These are phyloP conservation scores for Morpho deidamia DNA, from an alignment of 2,888 invertebrate species.

Conservation along the genomic window DNA sequence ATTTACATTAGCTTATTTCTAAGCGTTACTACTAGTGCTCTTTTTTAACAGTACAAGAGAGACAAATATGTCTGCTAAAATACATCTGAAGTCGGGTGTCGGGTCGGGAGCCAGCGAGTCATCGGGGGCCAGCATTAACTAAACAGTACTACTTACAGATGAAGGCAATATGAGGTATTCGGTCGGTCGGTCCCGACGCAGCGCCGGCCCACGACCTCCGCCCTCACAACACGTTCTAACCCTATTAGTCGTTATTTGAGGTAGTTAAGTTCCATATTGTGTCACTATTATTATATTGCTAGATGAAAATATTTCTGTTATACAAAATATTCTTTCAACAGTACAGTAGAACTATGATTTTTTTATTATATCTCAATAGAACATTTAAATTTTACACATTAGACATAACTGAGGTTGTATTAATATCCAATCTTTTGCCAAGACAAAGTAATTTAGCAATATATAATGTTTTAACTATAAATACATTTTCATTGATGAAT, in stretches of 20 bases:
- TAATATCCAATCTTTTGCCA: constrained; percentile 3
- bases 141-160: constrained; percentile 39
- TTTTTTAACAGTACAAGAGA: constrained; percentile 53
- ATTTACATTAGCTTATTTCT: constrained; percentile 66
- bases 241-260: constrained; percentile 69
- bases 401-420: constrained; percentile 7
- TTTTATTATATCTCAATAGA: constrained; percentile 37
- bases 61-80: constrained; percentile 53
- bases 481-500: too few species aligned
- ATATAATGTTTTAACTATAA: too few species aligned
- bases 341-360: constrained; percentile 46
- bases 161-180: constrained; percentile 53
- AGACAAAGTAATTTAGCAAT: neutral
- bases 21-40: constrained; percentile 59
- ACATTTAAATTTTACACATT: constrained; percentile 37
- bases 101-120: constrained; percentile 23
- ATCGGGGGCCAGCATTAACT: constrained; percentile 27
- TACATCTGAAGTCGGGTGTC: constrained; percentile 40
- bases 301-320: constrained; percentile 59
- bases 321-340: constrained; percentile 59
- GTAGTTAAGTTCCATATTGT: constrained; percentile 70
- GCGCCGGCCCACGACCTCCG: constrained; percentile 29
- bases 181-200: constrained; percentile 20
- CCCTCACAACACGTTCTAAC: constrained; percentile 48
- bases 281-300: constrained; percentile 59